A percentile compares a stretch with the other conserved stretches of the same genome.
These are phyloP conservation scores for Sturnira hondurensis DNA, from an alignment of 2,113 vertebrate species.

Conservation along the genomic window DNA sequence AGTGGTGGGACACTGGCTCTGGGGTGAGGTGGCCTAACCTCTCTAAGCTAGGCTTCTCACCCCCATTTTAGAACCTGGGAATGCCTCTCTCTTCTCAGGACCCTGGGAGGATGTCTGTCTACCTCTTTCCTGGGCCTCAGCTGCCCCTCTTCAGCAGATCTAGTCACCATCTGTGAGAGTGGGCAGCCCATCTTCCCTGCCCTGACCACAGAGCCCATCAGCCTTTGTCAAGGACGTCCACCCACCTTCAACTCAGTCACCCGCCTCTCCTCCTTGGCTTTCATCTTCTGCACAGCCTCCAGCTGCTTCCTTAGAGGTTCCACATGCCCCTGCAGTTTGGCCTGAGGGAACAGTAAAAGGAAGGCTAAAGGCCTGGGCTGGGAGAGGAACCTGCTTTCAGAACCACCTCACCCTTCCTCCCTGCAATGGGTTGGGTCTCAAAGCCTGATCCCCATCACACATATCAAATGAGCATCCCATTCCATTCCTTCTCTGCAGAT, in stretches of 20 bases:
- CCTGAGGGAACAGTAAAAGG: constrained; percentile 47
- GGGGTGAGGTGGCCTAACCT: background rate
- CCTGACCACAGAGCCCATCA: background rate
- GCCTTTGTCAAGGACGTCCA: background rate
- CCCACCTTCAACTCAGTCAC: constrained; percentile 78
- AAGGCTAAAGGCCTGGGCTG: background rate
- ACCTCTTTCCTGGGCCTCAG: background rate
- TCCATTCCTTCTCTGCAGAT: background rate
- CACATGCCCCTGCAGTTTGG: constrained; percentile 81
- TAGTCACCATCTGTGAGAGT: background rate
- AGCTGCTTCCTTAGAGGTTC: constrained; percentile 80
- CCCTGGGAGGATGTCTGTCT: background rate
- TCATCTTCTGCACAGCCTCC: constrained; percentile 79
- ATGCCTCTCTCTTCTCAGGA: background rate
- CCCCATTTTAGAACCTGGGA: background rate
- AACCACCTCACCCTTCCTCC: background rate
- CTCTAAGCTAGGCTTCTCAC: background rate
- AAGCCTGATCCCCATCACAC: background rate
- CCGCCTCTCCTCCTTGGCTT: constrained; percentile 79
- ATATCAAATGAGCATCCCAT: background rate
- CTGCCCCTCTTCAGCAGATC: background rate
- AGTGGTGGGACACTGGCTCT: background rate
- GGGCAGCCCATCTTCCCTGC: background rate
- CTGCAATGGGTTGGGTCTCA: background rate
- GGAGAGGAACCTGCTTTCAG: background rate